A percentile compares a stretch with the other conserved stretches of the same genome.
Conservation (phyloP, 2,888 invertebrate genomes). For the Yponomeuta sedellus region DNA sequence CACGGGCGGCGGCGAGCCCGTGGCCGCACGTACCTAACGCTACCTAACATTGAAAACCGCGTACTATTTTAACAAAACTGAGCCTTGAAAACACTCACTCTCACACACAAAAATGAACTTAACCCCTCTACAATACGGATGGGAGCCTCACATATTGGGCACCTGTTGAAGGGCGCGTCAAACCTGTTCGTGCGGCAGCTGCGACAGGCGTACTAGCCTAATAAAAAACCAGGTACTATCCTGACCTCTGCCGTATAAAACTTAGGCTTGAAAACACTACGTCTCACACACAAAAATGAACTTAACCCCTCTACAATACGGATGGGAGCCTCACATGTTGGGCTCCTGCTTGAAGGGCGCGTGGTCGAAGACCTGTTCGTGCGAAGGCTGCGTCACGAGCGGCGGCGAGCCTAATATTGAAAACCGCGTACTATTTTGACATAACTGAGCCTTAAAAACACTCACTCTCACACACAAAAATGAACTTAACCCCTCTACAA, state of each 20-base stretch:
- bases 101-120: neutral
- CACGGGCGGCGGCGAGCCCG: too few species aligned
- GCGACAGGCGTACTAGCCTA: slow-evolving; percentile 35
- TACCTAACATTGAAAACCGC: too few species aligned
- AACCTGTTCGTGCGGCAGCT: slow-evolving; percentile 38
- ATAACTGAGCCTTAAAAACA: too few species aligned
- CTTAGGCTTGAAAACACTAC: neutral
- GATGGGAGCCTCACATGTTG: slow-evolving; percentile 43
- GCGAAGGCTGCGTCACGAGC: slow-evolving; percentile 41
- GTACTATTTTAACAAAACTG: too few species aligned
- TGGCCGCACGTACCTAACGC: too few species aligned
- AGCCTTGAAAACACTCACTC: neutral
- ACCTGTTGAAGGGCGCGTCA: slow-evolving; percentile 65
- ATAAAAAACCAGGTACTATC: too few species aligned
- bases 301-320: neutral
- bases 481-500: too few species aligned
- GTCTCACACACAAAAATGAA: neutral
- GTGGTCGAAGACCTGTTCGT: slow-evolving; percentile 41
- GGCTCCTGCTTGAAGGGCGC: slow-evolving; percentile 67
- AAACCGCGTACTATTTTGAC: too few species aligned
- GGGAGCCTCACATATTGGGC: slow-evolving; percentile 52
- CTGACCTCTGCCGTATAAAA: slow-evolving; percentile 11
- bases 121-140: too few species aligned
- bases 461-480: too few species aligned
- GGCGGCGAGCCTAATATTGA: too few species aligned